Percentiles rank a stretch among this genome's conserved stretches.
Conservation (phyloP, 1,140 invertebrate species). For the Whitmania pigra region DNA sequence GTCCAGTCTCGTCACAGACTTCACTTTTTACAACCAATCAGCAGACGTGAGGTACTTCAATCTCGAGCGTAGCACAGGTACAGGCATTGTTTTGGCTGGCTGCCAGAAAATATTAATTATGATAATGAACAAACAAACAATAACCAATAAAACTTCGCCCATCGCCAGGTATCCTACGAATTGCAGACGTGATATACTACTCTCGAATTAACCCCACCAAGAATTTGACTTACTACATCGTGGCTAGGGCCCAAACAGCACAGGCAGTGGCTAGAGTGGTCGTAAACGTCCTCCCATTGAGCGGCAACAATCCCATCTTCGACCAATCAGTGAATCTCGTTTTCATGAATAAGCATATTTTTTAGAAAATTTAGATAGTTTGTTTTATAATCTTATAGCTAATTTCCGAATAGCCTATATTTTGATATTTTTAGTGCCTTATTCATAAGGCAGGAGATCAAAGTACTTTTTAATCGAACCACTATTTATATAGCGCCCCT, state of each 20-base stretch:
- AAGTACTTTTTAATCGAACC: no score
- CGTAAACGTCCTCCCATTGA: neutral
- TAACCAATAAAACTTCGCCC: neutral
- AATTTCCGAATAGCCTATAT: no score
- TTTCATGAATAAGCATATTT: no score
- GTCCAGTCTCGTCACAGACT: neutral
- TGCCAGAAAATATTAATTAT: no score
- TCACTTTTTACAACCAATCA: neutral
- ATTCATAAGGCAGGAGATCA: no score
- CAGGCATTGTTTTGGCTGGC: neutral
- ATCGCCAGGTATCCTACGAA: neutral
- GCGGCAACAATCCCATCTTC: neutral
- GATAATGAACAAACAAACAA: no score
- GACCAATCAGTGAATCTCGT: neutral
- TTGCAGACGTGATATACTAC: neutral
- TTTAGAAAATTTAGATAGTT: no score
- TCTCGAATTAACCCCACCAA: neutral
- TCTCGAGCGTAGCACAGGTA: neutral
- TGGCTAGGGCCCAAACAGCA: neutral
- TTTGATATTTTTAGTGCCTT: no score
- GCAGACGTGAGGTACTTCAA: neutral
- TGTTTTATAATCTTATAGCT: no score
- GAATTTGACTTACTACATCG: neutral
- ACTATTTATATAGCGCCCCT: no score
- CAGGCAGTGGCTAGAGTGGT: neutral